Evolutionary conservation across 2,113 vertebrate genomes (phyloP).

Genomic region (Burhinus bistriatus): DNA sequence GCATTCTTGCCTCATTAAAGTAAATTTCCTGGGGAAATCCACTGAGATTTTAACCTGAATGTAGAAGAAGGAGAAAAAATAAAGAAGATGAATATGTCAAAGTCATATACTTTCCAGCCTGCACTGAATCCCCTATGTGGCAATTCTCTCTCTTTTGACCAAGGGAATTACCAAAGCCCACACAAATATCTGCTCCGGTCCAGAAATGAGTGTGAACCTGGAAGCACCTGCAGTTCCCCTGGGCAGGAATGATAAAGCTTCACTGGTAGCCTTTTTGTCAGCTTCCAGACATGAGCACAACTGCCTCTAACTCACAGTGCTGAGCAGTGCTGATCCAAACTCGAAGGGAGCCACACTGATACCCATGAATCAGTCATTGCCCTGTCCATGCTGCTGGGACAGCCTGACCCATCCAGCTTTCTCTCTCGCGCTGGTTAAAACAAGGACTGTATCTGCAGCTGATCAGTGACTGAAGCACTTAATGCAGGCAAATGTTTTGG

Average conservation of each 20-base stretch:
- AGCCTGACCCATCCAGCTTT: not conserved
- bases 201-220: not conserved
- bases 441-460: not conserved
- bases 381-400: not conserved
- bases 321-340: accelerated
- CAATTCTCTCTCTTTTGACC: not conserved
- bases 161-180: not conserved
- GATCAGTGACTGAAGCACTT: not conserved
- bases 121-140: not conserved
- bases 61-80: not conserved
- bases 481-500: not conserved
- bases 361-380: not conserved
- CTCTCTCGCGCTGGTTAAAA: not conserved
- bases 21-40: not conserved
- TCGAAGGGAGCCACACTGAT: accelerated
- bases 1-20: not conserved
- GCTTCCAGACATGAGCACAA: not conserved
- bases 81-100: not conserved
- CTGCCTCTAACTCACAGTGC: not conserved
- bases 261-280: not conserved
- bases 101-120: not conserved
- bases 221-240: not conserved
- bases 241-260: not conserved
- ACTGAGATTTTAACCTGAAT: not conserved
- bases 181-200: not conserved